phyloP scores from a whole-genome alignment of 2,797 vertebrate species.

The Erethizon dorsatum region DNA sequence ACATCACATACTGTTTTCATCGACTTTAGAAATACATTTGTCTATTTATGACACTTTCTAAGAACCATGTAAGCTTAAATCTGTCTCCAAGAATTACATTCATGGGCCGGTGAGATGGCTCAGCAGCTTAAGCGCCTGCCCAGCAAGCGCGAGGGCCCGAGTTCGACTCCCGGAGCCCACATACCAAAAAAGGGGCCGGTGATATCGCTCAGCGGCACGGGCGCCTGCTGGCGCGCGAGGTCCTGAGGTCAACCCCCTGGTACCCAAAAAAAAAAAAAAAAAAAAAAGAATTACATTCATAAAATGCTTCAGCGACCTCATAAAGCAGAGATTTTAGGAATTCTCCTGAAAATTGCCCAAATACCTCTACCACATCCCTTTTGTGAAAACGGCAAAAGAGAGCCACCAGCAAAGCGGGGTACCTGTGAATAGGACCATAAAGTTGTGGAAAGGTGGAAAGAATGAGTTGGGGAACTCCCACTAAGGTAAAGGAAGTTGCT shows the following conservation, averaged over 20 bases:
- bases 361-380: neutral
- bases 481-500: neutral
- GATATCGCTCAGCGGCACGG: too few species aligned
- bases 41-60: constrained; percentile 30
- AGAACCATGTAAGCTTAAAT: neutral
- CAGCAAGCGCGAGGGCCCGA: too few species aligned
- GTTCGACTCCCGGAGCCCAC: too few species aligned
- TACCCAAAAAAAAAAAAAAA: too few species aligned
- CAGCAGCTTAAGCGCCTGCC: too few species aligned
- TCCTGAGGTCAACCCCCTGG: too few species aligned
- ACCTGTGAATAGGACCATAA: neutral
- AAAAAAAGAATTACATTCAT: neutral
- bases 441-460: neutral
- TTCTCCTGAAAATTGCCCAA: constrained; percentile 32
- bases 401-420: neutral
- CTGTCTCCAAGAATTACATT: constrained; percentile 28
- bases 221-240: too few species aligned
- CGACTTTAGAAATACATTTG: constrained; percentile 46
- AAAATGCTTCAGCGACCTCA: neutral
- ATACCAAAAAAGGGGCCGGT: too few species aligned
- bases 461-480: neutral
- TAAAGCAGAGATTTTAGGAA: neutral
- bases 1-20: neutral
- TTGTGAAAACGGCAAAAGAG: neutral
- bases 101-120: too few species aligned